Evolutionary conservation across 2,888 invertebrate genomes (phyloP).

Genomic region (Drosophila paramelanica): DNA sequence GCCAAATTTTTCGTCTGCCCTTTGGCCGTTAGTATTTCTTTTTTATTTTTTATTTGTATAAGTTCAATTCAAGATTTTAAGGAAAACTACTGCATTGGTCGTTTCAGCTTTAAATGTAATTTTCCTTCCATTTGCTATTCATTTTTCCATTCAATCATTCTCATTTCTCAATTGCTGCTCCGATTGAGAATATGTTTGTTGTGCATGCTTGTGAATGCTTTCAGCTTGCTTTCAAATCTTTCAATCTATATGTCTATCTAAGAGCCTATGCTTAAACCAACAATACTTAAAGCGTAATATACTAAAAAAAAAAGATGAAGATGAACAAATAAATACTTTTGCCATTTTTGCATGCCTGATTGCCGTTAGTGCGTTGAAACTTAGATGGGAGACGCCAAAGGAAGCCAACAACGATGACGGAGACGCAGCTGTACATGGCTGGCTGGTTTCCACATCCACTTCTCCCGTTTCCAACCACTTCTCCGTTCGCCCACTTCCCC

Average conservation of each 20-base stretch:
- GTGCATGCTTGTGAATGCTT: conserved; percentile 2
- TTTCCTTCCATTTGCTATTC: conserved; percentile 42
- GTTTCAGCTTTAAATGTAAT: conserved; percentile 25
- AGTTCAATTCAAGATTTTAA: not conserved
- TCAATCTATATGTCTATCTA: not conserved
- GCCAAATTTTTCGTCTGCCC: conserved; percentile 14
- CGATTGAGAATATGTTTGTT: conserved; percentile 6
- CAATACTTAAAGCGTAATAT: conserved; percentile 18
- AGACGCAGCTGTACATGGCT: conserved; percentile 14
- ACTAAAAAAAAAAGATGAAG: conserved; percentile 9
- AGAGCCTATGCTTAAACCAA: conserved; percentile 5
- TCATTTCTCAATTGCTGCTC: conserved; percentile 6
- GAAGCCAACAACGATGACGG: conserved; percentile 28
- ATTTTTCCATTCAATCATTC: conserved; percentile 1
- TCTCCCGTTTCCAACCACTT: not conserved
- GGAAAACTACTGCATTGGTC: conserved; percentile 20
- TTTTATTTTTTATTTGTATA: not conserved
- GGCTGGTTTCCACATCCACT: not conserved
- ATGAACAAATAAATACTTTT: conserved; percentile 24
- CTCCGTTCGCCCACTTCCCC: not conserved
- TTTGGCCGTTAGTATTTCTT: not conserved
- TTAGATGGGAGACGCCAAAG: conserved; percentile 30
- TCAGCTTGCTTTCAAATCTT: conserved; percentile 2
- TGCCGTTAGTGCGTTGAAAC: conserved; percentile 46
- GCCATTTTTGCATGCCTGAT: conserved; percentile 49